phyloP scores from a whole-genome alignment of 2,113 vertebrate species.

The Larimichthys polyactis region DNA sequence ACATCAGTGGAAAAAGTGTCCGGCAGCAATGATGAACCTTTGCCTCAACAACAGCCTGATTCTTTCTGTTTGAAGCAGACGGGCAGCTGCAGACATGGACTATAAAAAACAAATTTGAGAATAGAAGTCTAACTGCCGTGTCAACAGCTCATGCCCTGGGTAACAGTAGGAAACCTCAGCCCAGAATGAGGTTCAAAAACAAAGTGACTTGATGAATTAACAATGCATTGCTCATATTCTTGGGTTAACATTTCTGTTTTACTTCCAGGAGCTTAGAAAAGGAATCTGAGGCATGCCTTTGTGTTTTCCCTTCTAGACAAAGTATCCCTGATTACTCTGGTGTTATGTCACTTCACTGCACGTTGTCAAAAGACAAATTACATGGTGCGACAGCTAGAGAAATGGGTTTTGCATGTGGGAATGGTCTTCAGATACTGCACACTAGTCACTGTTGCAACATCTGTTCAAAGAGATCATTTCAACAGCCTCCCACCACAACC shows the following conservation, averaged over 20 bases:
- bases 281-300: constrained; percentile 76
- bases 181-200: constrained; percentile 65
- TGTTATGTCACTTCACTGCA: constrained; percentile 75
- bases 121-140: constrained; percentile 74
- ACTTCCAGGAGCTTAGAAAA: constrained; percentile 77
- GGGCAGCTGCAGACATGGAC: constrained; percentile 83
- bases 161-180: constrained; percentile 75
- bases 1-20: constrained; percentile 69
- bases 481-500: constrained; percentile 49
- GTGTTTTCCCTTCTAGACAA: constrained; percentile 78
- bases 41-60: constrained; percentile 73
- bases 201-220: constrained; percentile 72
- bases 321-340: constrained; percentile 78
- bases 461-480: constrained; percentile 76
- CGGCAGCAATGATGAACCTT: constrained; percentile 65
- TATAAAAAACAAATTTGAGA: constrained; percentile 81
- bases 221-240: constrained; percentile 66
- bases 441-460: constrained; percentile 70
- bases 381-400: constrained; percentile 56
- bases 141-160: constrained; percentile 73
- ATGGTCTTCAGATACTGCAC: constrained; percentile 60
- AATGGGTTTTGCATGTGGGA: constrained; percentile 73
- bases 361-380: constrained; percentile 73
- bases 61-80: constrained; percentile 77
- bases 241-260: constrained; percentile 76